Conservation (phyloP, 2,888 invertebrate species). For the Leucoma salicis region DNA sequence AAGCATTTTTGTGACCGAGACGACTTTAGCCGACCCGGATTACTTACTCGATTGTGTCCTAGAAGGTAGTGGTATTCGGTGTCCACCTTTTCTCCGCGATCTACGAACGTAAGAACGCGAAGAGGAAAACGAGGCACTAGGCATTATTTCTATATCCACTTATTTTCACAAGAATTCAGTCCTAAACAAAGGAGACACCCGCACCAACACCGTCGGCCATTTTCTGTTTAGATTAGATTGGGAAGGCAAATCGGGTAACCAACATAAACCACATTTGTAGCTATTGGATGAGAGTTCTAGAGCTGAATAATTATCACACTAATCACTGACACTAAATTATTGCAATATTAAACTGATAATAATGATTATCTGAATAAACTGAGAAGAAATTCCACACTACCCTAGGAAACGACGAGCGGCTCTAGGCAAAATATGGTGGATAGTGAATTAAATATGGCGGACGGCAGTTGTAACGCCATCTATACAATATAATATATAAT, state of each 20-base stretch:
- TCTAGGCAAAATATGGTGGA: constrained; percentile 79
- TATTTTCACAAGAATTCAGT: constrained; percentile 80
- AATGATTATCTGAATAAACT: constrained; percentile 68
- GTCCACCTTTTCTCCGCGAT: constrained; percentile 95
- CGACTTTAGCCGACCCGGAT: constrained; percentile 76
- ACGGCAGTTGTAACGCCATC: constrained; percentile 54
- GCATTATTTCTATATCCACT: constrained; percentile 88
- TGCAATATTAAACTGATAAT: constrained; percentile 63
- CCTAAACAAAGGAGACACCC: constrained; percentile 92
- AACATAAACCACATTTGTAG: constrained; percentile 61
- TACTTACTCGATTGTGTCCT: constrained; percentile 91
- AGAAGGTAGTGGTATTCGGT: constrained; percentile 91
- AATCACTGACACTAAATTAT: constrained; percentile 62
- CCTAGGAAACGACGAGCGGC: constrained; percentile 69
- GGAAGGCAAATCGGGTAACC: constrained; percentile 72
- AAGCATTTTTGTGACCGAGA: constrained; percentile 54
- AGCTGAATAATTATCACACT: constrained; percentile 57
- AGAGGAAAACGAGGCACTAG: constrained; percentile 97
- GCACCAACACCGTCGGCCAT: constrained; percentile 91
- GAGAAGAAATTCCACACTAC: constrained; percentile 64
- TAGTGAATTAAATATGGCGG: constrained; percentile 67
- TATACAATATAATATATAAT: constrained; percentile 35
- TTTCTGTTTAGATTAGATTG: constrained; percentile 86
- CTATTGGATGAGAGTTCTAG: constrained; percentile 41
- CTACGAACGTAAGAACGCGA: constrained; percentile 95